Evolutionary conservation across 2,113 vertebrate species (phyloP).

Genomic region (Otocyon megalotis): DNA sequence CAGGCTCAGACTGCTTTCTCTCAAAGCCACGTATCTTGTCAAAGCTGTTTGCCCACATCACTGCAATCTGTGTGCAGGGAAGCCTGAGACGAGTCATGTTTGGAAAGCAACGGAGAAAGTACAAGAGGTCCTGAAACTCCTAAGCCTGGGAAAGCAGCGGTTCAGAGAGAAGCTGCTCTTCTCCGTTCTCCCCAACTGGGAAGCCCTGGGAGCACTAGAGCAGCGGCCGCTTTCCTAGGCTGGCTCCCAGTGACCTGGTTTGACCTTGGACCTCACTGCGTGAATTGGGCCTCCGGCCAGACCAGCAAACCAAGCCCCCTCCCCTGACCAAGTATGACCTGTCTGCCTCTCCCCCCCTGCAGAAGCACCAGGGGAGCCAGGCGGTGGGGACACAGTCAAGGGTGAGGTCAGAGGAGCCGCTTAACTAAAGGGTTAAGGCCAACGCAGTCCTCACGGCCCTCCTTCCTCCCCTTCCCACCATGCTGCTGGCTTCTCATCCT

Average conservation of each 20-base stretch:
- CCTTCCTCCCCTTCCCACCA: not conserved
- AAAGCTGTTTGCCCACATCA: conserved; percentile 76
- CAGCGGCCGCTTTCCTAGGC: conserved; percentile 74
- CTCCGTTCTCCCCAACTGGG: conserved; percentile 78
- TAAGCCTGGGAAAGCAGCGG: conserved; percentile 78
- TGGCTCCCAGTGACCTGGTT: conserved; percentile 75
- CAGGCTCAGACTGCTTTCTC: conserved; percentile 48
- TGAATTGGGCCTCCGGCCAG: conserved; percentile 72
- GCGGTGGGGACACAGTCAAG: conserved; percentile 62
- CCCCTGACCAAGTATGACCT: conserved; percentile 70
- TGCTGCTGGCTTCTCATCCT: conserved; percentile 20
- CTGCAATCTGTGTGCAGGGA: conserved; percentile 72
- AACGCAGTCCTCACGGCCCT: not conserved
- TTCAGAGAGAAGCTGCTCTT: conserved; percentile 78
- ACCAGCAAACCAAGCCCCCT: conserved; percentile 57
- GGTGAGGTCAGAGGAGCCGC: conserved; percentile 59
- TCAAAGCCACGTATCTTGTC: conserved; percentile 74
- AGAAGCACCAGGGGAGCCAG: conserved; percentile 62
- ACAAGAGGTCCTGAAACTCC: conserved; percentile 75
- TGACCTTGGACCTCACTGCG: conserved; percentile 80
- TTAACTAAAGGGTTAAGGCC: conserved; percentile 72
- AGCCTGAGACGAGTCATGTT: conserved; percentile 81
- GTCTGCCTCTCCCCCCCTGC: conserved; percentile 16
- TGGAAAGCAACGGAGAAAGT: conserved; percentile 81
- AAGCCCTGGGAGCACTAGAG: conserved; percentile 78